Base-by-base conservation (phyloP, 1,140 invertebrate genomes). In the Cephus cinctus region DNA sequence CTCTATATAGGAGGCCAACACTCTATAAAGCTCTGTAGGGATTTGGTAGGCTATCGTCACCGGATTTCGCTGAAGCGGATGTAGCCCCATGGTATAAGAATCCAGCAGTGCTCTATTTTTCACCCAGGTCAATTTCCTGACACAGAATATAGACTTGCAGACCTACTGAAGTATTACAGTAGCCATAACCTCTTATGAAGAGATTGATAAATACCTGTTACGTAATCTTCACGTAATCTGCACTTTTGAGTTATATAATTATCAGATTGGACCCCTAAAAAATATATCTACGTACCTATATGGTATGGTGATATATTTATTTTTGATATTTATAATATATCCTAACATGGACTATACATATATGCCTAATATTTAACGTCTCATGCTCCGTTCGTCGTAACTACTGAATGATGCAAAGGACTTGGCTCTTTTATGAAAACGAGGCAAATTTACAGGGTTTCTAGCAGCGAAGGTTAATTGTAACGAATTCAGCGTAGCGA, bases 401-500 rank as follows among this genome's bases (percentile, higher is more conserved):
- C n/a, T n/a, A n/a, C n/a, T n/a, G n/a, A n/a, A n/a, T n/a, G n/a
- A n/a, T n/a, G n/a, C n/a, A n/a, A n/a, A n/a, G n/a, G n/a, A n/a
- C n/a, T n/a, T n/a, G n/a, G n/a, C n/a, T n/a, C n/a, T n/a, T n/a
- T 27, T 8, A 52, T 55, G 51, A 43, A 48, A 50, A 49, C 47
- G 43, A 44, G 45, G 43, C 54, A 66, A 63, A 60, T 60, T 61
- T 50, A 53, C 54, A 40, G 43, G 44, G 38, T 27, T 23, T 27
- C 5, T 27, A 18, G 50, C 44, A 45, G 45, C 31, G 40, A 65
- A 67, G 65, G 69, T 73, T 74, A 72, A 73, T 71, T 76, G 67
- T 73, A 75, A 76, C 68, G 73, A 75, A 75, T 70, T 73, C 66
- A 71, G 64, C 62, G 59, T 67, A 67, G 66, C 54, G 59, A 61